Percentiles rank a stretch among this genome's conserved stretches.
Evolutionary conservation across 1,140 invertebrate genomes (phyloP).

Genomic region (Drosophila lowei): DNA sequence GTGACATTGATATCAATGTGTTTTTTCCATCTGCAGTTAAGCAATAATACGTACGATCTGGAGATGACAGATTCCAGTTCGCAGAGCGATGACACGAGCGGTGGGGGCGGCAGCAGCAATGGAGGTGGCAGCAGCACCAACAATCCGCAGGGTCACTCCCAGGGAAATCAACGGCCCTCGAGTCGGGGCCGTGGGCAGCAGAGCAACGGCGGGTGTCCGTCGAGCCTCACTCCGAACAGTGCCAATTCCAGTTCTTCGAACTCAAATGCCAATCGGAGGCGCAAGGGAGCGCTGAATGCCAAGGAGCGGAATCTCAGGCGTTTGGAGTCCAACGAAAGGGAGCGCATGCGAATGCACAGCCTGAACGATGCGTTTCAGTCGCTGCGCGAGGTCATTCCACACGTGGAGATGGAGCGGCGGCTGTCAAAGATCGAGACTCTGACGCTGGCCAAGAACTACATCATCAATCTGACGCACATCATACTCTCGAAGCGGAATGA

Average conservation of each 20-base stretch:
- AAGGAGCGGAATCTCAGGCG: conserved; percentile 91
- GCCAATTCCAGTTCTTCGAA: conserved; percentile 39
- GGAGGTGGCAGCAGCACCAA: conserved; percentile 73
- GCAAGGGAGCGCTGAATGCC: conserved; percentile 89
- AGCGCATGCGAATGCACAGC: conserved; percentile 94
- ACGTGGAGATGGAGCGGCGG: conserved; percentile 92
- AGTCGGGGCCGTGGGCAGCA: conserved; percentile 61
- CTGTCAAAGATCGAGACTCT: conserved; percentile 94
- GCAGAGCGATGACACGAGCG: conserved; percentile 82
- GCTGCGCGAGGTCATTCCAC: conserved; percentile 93
- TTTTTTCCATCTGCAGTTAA: conserved; percentile 59
- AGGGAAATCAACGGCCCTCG: conserved; percentile 49
- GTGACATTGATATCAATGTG: neutral
- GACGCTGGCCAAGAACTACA: conserved; percentile 94
- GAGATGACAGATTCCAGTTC: conserved; percentile 83
- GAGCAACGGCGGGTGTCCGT: conserved; percentile 9
- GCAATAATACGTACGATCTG: conserved; percentile 82
- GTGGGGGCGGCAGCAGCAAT: conserved; percentile 81
- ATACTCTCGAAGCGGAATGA: conserved; percentile 85
- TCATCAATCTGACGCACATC: conserved; percentile 94
- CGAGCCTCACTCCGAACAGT: conserved; percentile 32
- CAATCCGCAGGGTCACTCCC: conserved; percentile 33
- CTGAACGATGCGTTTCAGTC: conserved; percentile 94
- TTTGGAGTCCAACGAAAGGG: conserved; percentile 93
- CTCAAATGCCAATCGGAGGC: conserved; percentile 83